Evolutionary conservation across 2,113 vertebrate genomes (phyloP), one percentile per base, ranked within the genome.

Genomic region (Mastomys coucha): DNA sequence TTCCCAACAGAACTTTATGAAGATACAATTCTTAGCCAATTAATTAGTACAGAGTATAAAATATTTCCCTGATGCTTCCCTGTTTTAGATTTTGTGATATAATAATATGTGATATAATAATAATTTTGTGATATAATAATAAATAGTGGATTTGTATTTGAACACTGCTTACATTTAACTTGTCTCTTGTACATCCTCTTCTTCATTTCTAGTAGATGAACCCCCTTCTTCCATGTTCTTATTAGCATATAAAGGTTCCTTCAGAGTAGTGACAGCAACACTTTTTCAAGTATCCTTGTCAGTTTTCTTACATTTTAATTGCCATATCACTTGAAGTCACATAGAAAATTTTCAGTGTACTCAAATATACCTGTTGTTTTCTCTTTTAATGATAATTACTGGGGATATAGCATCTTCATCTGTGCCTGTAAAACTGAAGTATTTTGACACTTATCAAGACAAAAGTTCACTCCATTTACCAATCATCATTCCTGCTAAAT

Each of bases 401-500:
- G 33, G 4, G 2, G 5, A 36, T 45, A 93, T 76, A 45, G 36
- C 28, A 76, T 84, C 80, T 97, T 89, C 39, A 88, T 93, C 94
- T 97, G 86, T 8, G 58, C 36, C 70, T 91, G 31, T 82, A 89
- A 81, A 91, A 70, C 3, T 96, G 73, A 91, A 97, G 77, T 90
- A 96, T 96, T 96, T 97, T 90, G 84, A 95, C 73, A 94, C 3
- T 89, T 95, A 91, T 88, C 89, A 94, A 65, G 94, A 91, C 69
- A 84, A 88, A 97, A 49, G 1, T 94, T 94, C 51, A 80, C 53
- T 94, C 73, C 31, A 84, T 93, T 94, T 95, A 45, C 82, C 76
- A n/a, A 77, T 86, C 93, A 73, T 28, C 51, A 65, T 89, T 91
- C 49, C 63, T 56, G 33, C 78, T 91, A 89, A 92, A 69, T 89